A percentile compares a stretch with the other conserved stretches of the same genome.
Conservation (phyloP, 2,888 invertebrate genomes). For the Watsonalla cultraria region DNA sequence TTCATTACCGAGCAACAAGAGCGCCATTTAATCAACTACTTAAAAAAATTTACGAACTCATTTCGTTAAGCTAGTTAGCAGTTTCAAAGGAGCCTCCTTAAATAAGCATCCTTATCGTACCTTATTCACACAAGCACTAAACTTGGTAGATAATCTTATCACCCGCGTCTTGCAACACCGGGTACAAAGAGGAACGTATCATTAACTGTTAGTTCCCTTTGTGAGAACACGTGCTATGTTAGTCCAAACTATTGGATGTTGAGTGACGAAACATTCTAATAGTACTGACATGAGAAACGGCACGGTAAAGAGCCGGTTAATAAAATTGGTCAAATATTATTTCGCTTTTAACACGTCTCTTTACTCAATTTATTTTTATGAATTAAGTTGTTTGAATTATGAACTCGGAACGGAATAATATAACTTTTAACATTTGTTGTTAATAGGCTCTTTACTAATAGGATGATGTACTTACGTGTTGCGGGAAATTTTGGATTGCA, state of each 20-base stretch:
- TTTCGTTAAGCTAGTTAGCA: background rate
- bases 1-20: background rate
- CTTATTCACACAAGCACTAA: background rate
- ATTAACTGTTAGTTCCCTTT: slow-evolving; percentile 43
- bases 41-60: background rate
- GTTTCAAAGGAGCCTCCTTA: background rate
- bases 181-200: slow-evolving; percentile 31
- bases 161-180: background rate
- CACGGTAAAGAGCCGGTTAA: background rate
- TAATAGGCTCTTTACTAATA: no score
- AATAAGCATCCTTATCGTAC: background rate
- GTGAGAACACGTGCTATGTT: slow-evolving; percentile 45
- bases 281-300: slow-evolving; percentile 2
- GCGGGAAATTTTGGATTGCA: no score
- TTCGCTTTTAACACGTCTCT: background rate
- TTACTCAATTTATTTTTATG: background rate
- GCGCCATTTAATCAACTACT: background rate
- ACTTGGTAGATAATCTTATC: background rate
- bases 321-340: background rate
- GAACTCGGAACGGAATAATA: no score
- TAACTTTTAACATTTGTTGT: no score
- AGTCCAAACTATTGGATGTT: slow-evolving; percentile 39
- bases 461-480: no score
- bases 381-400: background rate
- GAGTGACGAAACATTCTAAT: slow-evolving; percentile 32